A percentile compares a stretch with the other conserved stretches of the same genome.
These are phyloP conservation scores for Onychorhynchus coronatus DNA, from an alignment of 2,113 vertebrate species.

Conservation along the genomic window DNA sequence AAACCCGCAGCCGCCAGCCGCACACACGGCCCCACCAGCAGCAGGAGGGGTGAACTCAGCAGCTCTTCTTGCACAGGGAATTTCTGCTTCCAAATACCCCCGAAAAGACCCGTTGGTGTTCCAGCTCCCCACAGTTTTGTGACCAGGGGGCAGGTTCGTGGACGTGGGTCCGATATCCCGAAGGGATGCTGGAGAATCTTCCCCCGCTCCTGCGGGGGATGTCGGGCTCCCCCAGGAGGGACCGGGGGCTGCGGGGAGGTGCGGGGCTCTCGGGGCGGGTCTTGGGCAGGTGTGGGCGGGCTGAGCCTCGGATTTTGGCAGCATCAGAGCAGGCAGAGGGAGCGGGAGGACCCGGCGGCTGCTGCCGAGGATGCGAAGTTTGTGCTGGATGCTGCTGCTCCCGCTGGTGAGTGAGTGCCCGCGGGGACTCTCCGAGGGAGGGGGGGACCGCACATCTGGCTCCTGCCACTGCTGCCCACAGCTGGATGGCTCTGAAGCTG, in stretches of 20 bases:
- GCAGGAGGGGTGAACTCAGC: background rate
- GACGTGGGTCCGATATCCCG: background rate
- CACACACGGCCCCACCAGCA: accelerated
- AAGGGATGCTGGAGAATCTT: background rate
- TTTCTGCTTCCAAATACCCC: background rate
- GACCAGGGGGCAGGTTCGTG: accelerated
- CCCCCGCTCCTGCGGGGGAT: background rate
- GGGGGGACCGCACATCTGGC: background rate
- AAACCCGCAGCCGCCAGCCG: background rate
- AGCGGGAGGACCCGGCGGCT: background rate
- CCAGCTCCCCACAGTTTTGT: accelerated
- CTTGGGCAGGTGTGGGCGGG: constrained; percentile 17
- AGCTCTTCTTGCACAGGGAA: no score
- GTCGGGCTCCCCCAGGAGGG: background rate
- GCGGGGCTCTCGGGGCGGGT: constrained; percentile 13
- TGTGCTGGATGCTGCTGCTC: constrained; percentile 4
- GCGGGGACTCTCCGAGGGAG: background rate
- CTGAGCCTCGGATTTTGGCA: background rate
- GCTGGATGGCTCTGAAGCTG: background rate
- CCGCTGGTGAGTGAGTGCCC: constrained; percentile 42
- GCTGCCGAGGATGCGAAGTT: constrained; percentile 47
- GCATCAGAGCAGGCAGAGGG: background rate
- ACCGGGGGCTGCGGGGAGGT: background rate
- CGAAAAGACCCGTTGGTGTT: accelerated
- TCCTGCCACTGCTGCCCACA: background rate